Evolutionary conservation across 2,797 vertebrate genomes (phyloP).

Genomic region (Selene dorsalis): DNA sequence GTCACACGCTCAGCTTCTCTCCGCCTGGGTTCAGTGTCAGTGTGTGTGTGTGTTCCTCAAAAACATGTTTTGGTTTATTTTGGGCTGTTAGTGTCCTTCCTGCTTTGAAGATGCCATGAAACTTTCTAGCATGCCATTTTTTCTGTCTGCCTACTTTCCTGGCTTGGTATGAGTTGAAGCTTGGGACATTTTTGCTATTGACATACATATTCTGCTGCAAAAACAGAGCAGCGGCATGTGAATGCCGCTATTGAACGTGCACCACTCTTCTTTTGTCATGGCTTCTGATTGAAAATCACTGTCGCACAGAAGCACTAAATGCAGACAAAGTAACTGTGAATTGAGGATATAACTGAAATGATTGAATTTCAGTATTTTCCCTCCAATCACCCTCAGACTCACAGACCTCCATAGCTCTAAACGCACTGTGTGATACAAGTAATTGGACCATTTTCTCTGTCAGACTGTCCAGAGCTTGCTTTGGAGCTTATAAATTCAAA

Average conservation of each 20-base stretch:
- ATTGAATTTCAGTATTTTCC: slow-evolving; percentile 70
- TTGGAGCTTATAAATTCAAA: slow-evolving; percentile 76
- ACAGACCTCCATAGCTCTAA: slow-evolving; percentile 55
- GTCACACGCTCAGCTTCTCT: slow-evolving; percentile 10
- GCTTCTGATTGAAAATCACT: slow-evolving; percentile 60
- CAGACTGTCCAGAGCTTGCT: slow-evolving; percentile 56
- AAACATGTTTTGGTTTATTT: slow-evolving; percentile 32
- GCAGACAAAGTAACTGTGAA: slow-evolving; percentile 62
- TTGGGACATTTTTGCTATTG: slow-evolving; percentile 39
- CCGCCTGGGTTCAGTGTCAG: too few relatives aligned
- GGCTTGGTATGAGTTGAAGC: slow-evolving; percentile 14
- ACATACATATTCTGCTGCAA: slow-evolving; percentile 10
- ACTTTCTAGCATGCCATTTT: slow-evolving; percentile 26
- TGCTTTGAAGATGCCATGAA: slow-evolving; percentile 40
- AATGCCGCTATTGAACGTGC: slow-evolving; percentile 17
- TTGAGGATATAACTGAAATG: slow-evolving; percentile 63
- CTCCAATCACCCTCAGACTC: slow-evolving; percentile 46
- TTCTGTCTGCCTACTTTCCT: slow-evolving; percentile 24
- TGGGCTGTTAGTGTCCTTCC: slow-evolving; percentile 16
- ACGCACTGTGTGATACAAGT: slow-evolving; percentile 56
- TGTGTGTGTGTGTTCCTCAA: too few relatives aligned
- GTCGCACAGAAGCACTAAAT: slow-evolving; percentile 51
- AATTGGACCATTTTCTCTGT: slow-evolving; percentile 74
- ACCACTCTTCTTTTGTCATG: slow-evolving; percentile 37
- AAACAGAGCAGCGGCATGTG: slow-evolving; percentile 1